A percentile compares a stretch with the other conserved stretches of the same genome.
These are phyloP conservation scores for Gymnocephalus cernua DNA, from an alignment of 2,113 vertebrate genomes.

Conservation along the genomic window DNA sequence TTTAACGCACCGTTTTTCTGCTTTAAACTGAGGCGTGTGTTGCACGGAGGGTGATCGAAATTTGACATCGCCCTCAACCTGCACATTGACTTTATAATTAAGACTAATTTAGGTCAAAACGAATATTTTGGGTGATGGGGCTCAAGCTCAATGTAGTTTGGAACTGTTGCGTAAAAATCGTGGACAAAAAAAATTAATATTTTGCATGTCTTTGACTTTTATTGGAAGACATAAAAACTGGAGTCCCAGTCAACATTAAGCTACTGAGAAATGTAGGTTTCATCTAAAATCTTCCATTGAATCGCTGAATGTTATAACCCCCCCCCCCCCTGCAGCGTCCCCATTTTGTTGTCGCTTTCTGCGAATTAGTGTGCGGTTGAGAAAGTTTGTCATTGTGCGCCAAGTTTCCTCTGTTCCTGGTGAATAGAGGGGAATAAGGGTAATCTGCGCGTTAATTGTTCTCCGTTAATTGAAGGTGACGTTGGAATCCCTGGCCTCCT, in stretches of 20 bases:
- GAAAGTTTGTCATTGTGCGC: slow-evolving; percentile 83
- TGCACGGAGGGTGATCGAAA: slow-evolving; percentile 48
- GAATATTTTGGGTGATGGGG: not conserved
- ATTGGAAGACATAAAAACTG: not conserved
- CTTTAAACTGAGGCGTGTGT: slow-evolving; percentile 11
- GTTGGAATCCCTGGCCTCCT: slow-evolving; percentile 90
- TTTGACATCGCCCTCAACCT: slow-evolving; percentile 53
- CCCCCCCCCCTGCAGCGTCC: slow-evolving; percentile 67
- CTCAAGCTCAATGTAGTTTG: not conserved
- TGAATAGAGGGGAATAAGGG: slow-evolving; percentile 83
- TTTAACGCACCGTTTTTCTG: slow-evolving; percentile 40
- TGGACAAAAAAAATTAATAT: too few species aligned
- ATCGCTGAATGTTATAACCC: slow-evolving; percentile 46
- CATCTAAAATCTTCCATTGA: slow-evolving; percentile 21
- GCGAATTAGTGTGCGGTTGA: slow-evolving; percentile 79
- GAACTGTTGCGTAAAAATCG: slow-evolving; percentile 9
- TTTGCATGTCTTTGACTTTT: slow-evolving; percentile 15
- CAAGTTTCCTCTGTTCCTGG: slow-evolving; percentile 72
- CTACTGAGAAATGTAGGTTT: slow-evolving; percentile 51
- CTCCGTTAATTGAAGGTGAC: slow-evolving; percentile 94
- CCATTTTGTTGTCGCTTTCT: slow-evolving; percentile 81
- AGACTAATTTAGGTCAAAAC: slow-evolving; percentile 29
- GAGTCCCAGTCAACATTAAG: not conserved
- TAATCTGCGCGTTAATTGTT: slow-evolving; percentile 92
- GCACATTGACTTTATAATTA: slow-evolving; percentile 52